Percentiles rank a stretch among this genome's conserved stretches.
phyloP scores from a whole-genome alignment of 1,140 invertebrate genomes.

The Maconellicoccus hirsutus region DNA sequence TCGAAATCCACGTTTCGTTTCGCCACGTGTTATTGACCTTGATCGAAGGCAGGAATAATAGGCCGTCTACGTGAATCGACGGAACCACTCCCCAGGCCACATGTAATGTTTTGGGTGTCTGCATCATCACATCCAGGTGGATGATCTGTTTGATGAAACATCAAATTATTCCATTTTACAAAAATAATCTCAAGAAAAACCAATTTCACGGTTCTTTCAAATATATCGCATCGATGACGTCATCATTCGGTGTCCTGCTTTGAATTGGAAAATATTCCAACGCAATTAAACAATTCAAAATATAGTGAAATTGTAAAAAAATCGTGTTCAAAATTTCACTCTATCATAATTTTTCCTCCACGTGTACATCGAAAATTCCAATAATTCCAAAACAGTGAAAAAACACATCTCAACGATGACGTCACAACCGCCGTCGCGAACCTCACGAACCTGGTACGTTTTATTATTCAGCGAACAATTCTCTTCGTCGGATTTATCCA shows the following conservation, averaged over 20 bases:
- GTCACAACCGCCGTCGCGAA: background rate
- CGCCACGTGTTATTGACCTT: slow-evolving; percentile 39
- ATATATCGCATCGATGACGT: no score
- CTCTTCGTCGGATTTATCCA: slow-evolving; percentile 58
- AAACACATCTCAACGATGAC: no score
- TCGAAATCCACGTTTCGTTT: slow-evolving; percentile 45
- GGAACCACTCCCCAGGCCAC: slow-evolving; percentile 44
- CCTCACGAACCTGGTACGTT: slow-evolving; percentile 44
- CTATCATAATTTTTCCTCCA: no score
- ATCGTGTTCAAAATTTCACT: no score
- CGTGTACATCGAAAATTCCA: no score
- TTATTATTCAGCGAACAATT: slow-evolving; percentile 40
- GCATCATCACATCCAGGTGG: slow-evolving; percentile 41
- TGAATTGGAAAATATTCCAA: no score
- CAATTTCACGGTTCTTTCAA: no score
- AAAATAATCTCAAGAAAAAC: no score
- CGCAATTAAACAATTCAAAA: no score
- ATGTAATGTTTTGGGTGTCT: slow-evolving; percentile 38
- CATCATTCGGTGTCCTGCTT: no score
- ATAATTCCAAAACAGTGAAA: no score
- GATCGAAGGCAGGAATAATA: slow-evolving; percentile 42
- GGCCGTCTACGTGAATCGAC: slow-evolving; percentile 25
- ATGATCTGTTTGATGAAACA: slow-evolving; percentile 35
- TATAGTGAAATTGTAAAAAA: no score
- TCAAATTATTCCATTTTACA: background rate